Evolutionary conservation across 1,140 invertebrate genomes (phyloP), one percentile per base, ranked within the genome.

Genomic region (Zaprionus ornatus): DNA sequence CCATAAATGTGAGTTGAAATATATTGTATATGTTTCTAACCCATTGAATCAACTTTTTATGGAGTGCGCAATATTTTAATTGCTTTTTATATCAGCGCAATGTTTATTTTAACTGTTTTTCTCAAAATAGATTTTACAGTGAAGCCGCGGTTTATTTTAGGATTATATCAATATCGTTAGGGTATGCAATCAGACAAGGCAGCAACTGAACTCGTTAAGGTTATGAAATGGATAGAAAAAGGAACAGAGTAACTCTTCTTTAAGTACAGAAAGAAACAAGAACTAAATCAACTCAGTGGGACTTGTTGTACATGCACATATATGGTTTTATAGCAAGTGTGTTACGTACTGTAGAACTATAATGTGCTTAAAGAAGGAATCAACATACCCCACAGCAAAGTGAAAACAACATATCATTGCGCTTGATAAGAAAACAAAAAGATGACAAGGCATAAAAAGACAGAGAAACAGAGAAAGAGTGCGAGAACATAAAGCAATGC

Each of bases 71-170:
- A 73, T 55, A 55, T 27, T 55, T 45, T 27, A 64, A 71, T 71
- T 71, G 61, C 40, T 57, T 71, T 69, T 57, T 65, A 55, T 64
- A 37, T 19, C 32, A 7, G 3, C 7, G 35, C 25, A 15, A 63
- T 71, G 29, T 64, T 64, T 65, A 19, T 65, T 64, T 42, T 57
- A 37, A 71, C 35, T 64, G 48, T 37, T 65, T 65, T 48, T 21
- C 21, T 35, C 9, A 13, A 45, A 23, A 42, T 7, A 29, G 7
- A 50, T 50, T 50, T 37, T 17, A 17, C 29, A 57, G 23, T 25
- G 23, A 19, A 3, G 21, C 17, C 2, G 15, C 17, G 25, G 23
- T 55, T 55, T 55, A 21, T 50, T 50, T 21, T 50, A 13, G 19
- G 3, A 21, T 12, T 10, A 50, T n/a, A 21, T 48, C 21, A 3